Evolutionary conservation across 2,888 invertebrate species (phyloP).

Genomic region (Macropis europaea): DNA sequence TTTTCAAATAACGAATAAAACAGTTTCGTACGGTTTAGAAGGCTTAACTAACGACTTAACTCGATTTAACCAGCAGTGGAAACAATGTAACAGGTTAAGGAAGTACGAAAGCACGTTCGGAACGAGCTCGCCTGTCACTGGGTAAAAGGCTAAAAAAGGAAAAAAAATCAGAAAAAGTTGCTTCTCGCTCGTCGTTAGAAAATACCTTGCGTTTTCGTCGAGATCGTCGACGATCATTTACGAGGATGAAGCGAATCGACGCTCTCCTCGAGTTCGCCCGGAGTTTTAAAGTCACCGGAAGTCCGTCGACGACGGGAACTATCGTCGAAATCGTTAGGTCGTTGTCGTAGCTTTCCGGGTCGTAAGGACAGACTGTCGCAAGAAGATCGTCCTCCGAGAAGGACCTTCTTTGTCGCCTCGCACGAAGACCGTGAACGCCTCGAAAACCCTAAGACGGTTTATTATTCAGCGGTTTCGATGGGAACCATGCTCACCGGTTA

Average conservation of each 20-base stretch:
- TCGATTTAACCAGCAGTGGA: too few relatives aligned
- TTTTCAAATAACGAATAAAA: too few relatives aligned
- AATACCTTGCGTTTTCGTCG: background rate
- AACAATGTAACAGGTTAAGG: too few relatives aligned
- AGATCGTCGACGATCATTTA: background rate
- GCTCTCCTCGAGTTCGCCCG: background rate
- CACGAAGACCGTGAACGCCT: slow-evolving; percentile 7
- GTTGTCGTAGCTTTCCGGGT: background rate
- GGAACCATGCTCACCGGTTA: slow-evolving; percentile 40
- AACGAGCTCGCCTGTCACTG: too few relatives aligned
- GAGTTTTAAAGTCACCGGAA: slow-evolving; percentile 16
- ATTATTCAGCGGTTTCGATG: slow-evolving; percentile 44
- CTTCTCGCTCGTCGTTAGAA: background rate
- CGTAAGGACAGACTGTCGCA: slow-evolving; percentile 12
- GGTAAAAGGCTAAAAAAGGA: too few relatives aligned
- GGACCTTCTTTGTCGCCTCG: background rate
- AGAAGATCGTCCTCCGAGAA: slow-evolving; percentile 33
- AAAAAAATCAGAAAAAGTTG: background rate
- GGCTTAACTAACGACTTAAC: too few relatives aligned
- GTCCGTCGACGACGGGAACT: slow-evolving; percentile 9
- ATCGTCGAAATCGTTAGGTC: slow-evolving; percentile 17
- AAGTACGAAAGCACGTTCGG: too few relatives aligned
- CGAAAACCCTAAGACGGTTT: slow-evolving; percentile 29
- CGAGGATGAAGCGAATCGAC: background rate
- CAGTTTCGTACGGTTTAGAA: too few relatives aligned